phyloP scores from a whole-genome alignment of 2,113 vertebrate genomes.

The Pterophyllum scalare region DNA sequence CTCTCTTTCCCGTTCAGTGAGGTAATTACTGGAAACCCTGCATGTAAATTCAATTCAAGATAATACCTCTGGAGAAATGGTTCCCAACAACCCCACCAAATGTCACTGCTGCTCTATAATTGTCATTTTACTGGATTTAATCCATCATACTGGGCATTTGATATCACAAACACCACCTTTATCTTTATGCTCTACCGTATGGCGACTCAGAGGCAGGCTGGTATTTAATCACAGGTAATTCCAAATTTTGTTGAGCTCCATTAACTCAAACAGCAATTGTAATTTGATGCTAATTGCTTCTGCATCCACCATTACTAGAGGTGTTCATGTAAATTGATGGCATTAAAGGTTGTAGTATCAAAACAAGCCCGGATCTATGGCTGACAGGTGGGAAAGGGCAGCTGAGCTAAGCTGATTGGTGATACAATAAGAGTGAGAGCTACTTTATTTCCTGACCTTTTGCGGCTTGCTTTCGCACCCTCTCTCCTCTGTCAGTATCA shows the following conservation, averaged over 20 bases:
- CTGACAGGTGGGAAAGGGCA: slow-evolving; percentile 79
- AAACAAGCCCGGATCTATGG: slow-evolving; percentile 55
- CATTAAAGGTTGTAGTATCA: slow-evolving; percentile 57
- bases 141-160: slow-evolving; percentile 27
- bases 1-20: slow-evolving; percentile 39
- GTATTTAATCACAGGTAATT: slow-evolving; percentile 52
- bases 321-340: slow-evolving; percentile 35
- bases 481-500: slow-evolving; percentile 72
- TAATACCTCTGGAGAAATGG: slow-evolving; percentile 62
- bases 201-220: slow-evolving; percentile 4
- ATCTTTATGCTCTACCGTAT: slow-evolving; percentile 1
- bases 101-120: slow-evolving; percentile 48
- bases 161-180: slow-evolving; percentile 45
- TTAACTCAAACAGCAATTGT: slow-evolving; percentile 44
- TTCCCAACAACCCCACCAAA: slow-evolving; percentile 66
- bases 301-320: slow-evolving; percentile 35
- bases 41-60: slow-evolving; percentile 75
- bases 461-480: slow-evolving; percentile 53
- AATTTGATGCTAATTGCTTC: slow-evolving; percentile 56
- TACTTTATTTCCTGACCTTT: slow-evolving; percentile 83
- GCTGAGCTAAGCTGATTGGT: slow-evolving; percentile 75
- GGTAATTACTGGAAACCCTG: slow-evolving; percentile 76
- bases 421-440: slow-evolving; percentile 74
- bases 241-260: slow-evolving; percentile 35
- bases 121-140: slow-evolving; percentile 44